Base-by-base conservation (phyloP, 2,797 vertebrate genomes). In the Phoxinus dragarum region DNA sequence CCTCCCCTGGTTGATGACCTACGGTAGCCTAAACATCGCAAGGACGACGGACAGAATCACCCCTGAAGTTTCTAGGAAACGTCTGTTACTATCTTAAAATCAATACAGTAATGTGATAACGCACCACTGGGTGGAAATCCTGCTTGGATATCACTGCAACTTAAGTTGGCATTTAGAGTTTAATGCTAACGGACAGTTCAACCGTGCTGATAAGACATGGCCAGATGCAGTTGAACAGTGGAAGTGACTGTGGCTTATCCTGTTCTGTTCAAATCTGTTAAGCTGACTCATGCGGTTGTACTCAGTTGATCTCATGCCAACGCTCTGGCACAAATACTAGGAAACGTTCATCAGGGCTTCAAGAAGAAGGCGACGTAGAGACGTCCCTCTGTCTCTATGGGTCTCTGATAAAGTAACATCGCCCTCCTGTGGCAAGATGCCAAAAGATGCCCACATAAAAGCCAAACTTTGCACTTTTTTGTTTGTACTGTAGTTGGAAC, bases 381-480 rank as follows among this genome's bases (percentile, higher is more conserved):
- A 73, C 5, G 0, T 80, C 27, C 27, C 1, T 0, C 10, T 80
- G 67, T 73, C 67, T 72, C n/a, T 14, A 21, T 21, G 19, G 40
- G 19, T 23, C 27, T 36, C 27, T 36, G 9, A 66, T 17, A 85
- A 73, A 66, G 64, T 66, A 81, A 88, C 52, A 73, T 78, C 66
- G 83, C 83, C 83, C 73, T 78, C 86, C 78, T 52, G 86, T 88
- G 86, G 73, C 66, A 82, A 85, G 54, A 73, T 72, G 86, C 73
- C 86, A 88, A 85, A 71, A n/a, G 17, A 75, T 75, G 11, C 17
- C 44, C 44, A 66, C 7, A 10, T 34, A 27, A 31, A 47, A 52
- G 31, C 1, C 34, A 34, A 36, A 82, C 54, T 19, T 64, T 66
- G 42, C 5, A 27, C 31, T 49, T 38, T 61, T 19, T 59, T 56